These are phyloP conservation scores for Scaptodrosophila lebanonensis DNA, from an alignment of 1,140 invertebrate genomes.

Conservation along the genomic window DNA sequence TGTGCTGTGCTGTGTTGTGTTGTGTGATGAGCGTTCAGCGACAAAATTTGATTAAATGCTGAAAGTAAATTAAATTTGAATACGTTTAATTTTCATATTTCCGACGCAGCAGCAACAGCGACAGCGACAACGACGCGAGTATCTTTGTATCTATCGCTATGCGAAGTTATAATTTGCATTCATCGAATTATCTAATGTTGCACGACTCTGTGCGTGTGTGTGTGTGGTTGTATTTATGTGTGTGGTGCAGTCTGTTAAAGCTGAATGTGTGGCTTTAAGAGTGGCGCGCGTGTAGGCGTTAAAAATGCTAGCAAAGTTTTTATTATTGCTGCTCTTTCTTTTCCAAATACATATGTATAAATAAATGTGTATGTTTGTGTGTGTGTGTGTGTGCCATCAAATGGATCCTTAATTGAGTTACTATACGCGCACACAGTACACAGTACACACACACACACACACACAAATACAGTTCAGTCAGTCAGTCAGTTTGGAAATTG, in stretches of 20 bases:
- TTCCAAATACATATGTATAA: slow-evolving; percentile 9
- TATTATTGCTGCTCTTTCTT: slow-evolving; percentile 22
- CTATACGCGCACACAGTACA: slow-evolving; percentile 57
- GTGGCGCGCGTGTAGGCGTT: no score
- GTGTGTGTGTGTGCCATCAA: slow-evolving; percentile 69
- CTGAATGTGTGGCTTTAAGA: no score
- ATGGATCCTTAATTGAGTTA: slow-evolving; percentile 77
- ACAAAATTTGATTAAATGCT: slow-evolving; percentile 67
- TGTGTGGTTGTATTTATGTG: background rate
- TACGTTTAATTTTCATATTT: slow-evolving; percentile 74
- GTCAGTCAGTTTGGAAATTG: slow-evolving; percentile 29
- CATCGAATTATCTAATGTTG: slow-evolving; percentile 47
- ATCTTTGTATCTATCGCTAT: slow-evolving; percentile 25
- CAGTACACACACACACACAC: slow-evolving; percentile 19
- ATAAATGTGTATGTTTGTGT: slow-evolving; percentile 17
- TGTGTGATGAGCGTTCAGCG: background rate
- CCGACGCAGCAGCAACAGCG: slow-evolving; percentile 18
- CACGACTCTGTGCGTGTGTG: background rate
- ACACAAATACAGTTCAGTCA: slow-evolving; percentile 11
- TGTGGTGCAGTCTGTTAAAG: no score
- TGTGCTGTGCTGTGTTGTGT: no score
- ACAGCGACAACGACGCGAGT: background rate
- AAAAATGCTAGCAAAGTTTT: slow-evolving; percentile 9
- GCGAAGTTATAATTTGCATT: slow-evolving; percentile 55
- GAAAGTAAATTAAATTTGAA: slow-evolving; percentile 72